Percentiles rank a stretch among this genome's conserved stretches.
Conservation (phyloP, 2,888 invertebrate species). For the Eustalomyia histrio region DNA sequence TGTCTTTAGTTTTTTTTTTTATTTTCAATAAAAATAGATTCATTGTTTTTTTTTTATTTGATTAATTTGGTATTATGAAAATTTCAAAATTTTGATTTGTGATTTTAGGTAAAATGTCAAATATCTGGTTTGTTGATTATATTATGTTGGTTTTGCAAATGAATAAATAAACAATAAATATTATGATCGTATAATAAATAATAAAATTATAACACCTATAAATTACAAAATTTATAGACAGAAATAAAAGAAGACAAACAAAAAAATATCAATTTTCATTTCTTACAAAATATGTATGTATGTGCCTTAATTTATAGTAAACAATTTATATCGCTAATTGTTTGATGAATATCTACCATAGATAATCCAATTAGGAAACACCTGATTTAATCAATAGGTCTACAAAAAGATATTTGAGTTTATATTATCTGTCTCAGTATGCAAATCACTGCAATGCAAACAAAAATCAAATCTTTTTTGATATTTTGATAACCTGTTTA, state of each 20-base stretch:
- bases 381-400: too few species aligned
- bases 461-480: too few species aligned
- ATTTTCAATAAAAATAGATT: slow-evolving; percentile 4
- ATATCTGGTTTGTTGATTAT: slow-evolving; percentile 1
- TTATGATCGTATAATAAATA: not conserved
- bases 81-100: slow-evolving; percentile 11
- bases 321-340: too few species aligned
- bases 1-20: slow-evolving; percentile 11
- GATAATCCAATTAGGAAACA: too few species aligned
- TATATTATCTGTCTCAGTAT: too few species aligned
- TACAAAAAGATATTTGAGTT: too few species aligned
- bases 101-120: slow-evolving; percentile 20
- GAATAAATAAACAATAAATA: slow-evolving; percentile 16
- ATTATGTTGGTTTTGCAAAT: not conserved
- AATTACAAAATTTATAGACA: not conserved
- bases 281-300: not conserved
- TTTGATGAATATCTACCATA: too few species aligned
- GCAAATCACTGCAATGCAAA: too few species aligned
- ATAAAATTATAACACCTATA: not conserved
- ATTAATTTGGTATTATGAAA: slow-evolving; percentile 20
- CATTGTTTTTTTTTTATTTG: slow-evolving; percentile 16
- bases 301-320: not conserved
- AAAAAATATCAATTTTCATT: not conserved
- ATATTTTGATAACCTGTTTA: too few species aligned
- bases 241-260: not conserved